phyloP scores from a whole-genome alignment of 2,888 invertebrate species.

The Drosophila siamana region DNA sequence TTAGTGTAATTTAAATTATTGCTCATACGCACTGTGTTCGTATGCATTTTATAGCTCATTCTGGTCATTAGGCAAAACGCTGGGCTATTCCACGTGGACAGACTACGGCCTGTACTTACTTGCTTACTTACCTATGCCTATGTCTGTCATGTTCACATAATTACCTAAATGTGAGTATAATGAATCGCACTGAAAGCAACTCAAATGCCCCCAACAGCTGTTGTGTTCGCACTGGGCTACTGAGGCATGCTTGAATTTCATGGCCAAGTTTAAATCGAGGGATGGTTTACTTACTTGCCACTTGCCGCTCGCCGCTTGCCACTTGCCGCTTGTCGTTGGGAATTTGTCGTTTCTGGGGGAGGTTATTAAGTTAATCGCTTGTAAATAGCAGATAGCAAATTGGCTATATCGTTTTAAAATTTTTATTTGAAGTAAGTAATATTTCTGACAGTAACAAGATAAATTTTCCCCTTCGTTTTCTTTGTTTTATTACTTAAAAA shows the following conservation, averaged over 20 bases:
- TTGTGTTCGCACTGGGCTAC: slow-evolving; percentile 38
- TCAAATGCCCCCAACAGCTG: slow-evolving; percentile 44
- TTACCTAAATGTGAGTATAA: slow-evolving; percentile 16
- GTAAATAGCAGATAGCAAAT: slow-evolving; percentile 3
- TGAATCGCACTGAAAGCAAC: slow-evolving; percentile 13
- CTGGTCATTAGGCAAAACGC: slow-evolving; percentile 56
- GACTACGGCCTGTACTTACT: slow-evolving; percentile 11
- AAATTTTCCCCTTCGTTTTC: slow-evolving; percentile 55
- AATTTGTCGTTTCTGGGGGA: not conserved
- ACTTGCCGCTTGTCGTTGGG: not conserved
- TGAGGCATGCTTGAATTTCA: not conserved
- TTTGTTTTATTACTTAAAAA: slow-evolving; percentile 41
- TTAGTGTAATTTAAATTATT: slow-evolving; percentile 12
- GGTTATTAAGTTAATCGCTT: slow-evolving; percentile 4
- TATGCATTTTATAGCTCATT: slow-evolving; percentile 36
- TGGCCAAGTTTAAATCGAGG: not conserved
- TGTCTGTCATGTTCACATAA: slow-evolving; percentile 30
- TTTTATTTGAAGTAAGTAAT: slow-evolving; percentile 81
- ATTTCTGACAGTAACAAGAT: slow-evolving; percentile 81
- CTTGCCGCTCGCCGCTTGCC: slow-evolving; percentile 31
- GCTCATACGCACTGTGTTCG: slow-evolving; percentile 29
- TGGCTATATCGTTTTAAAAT: slow-evolving; percentile 66
- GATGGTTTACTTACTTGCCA: slow-evolving; percentile 23
- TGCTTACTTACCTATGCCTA: too few species aligned
- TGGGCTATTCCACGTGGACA: slow-evolving; percentile 13